Evolutionary conservation across 1,140 invertebrate species (phyloP), one percentile per base, ranked within the genome.

Genomic region (Pachypsylla venusta): DNA sequence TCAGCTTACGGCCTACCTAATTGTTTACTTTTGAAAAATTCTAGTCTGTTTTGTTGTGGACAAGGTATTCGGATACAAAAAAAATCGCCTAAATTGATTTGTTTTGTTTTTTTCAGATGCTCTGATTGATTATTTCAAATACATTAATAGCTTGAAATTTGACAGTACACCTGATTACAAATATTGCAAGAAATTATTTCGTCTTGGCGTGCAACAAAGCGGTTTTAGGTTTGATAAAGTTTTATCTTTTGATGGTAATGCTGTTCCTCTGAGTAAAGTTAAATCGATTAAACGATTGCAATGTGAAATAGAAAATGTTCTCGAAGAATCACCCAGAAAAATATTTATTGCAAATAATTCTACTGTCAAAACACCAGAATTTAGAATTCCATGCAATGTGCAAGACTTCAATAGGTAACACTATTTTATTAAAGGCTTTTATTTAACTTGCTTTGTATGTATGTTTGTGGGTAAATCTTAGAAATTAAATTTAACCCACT

Each of bases 101-200:
- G 48, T 60, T 64, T 53, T 57, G 65, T 65, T 63, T 64, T 58
- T 66, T 61, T 56, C 65, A 74, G 74, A 69, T 63, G 72, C 72
- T 22, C 66, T 84, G 19, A 70, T 71, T 59, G 72, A 79, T 26
- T 84, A 80, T 64, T 73, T 85, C 64, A 73, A 75, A 27, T 77
- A 81, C 66, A 76, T 84, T 4, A 65, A 73, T n/a, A 72, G 74
- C 58, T 64, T 85, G 53, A 72, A 74, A 48, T 84, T 83, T 70
- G 79, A 82, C 61, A 77, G 79, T 40, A 73, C 76, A 64, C 83
- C 83, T 22, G 75, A 84, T 65, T 85, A 85, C 65, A 68, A 70
- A 10, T 67, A 70, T 25, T 73, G 76, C 54, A 71, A 71, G 48
- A 66, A 70, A 25, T 64, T 80, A 14, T 70, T 81, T 54, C 62